Base-by-base conservation (phyloP, 2,888 invertebrate species). In the Drosophila incognita region DNA sequence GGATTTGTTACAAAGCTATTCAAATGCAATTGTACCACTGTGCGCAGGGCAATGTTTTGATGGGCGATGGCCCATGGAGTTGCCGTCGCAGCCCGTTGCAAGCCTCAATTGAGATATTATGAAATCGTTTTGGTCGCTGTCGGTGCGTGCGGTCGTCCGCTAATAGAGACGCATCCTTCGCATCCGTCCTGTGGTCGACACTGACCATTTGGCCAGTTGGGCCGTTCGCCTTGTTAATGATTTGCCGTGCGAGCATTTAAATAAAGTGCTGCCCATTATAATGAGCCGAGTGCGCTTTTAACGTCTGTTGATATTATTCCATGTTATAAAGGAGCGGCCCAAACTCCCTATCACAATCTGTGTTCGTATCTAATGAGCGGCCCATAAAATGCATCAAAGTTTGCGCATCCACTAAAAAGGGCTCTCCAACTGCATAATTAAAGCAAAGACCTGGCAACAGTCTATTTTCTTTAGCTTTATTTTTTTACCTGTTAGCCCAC, bases 191-290 rank as follows among this genome's bases (percentile, higher is more conserved):
- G 64, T 62, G 57, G 64, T 13, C 33, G 33, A 0, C 67, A 31
- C 57, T 18, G 51, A 31, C 53, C 71, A 48, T 40, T 27, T 36
- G 42, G 67, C 49, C 33, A 51, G 29, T 52, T 51, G 67, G 40
- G 51, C 81, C 77, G 76, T 81, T 89, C 73, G 85, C 87, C 87
- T 89, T 81, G 89, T 88, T 85, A 85, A 85, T 85, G 87, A 87
- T 89, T 87, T 89, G 89, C 87, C 85, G 76, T 88, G 85, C 61
- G 87, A 82, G 82, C 89, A 89, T 87, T 89, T 87, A 87, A 87
- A 87, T 87, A 87, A 87, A 87, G 87, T 87, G 87, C 89, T 82
- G 87, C 86, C 87, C 70, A 87, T 88, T 82, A 88, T 89, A 87
- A 86, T 87, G 87, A 86, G 89, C 76, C 81, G 62, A 64, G 71